Conservation (phyloP, 2,797 vertebrate genomes). For the Onychomys leucogaster region DNA sequence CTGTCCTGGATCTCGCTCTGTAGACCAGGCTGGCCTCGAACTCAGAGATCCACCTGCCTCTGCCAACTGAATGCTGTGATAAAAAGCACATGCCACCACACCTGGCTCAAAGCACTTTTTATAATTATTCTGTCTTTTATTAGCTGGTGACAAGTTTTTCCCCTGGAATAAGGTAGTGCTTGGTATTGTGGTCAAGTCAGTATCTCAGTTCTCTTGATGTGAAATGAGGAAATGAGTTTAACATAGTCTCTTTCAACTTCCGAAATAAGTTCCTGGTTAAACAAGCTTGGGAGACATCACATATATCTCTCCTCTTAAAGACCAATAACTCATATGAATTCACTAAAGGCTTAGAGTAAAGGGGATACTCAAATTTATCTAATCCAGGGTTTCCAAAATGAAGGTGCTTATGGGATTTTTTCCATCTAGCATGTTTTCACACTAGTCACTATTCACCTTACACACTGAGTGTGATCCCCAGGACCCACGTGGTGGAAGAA, state of each 20-base stretch:
- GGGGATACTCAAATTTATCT: background rate
- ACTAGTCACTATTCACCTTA: background rate
- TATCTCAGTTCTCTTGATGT: background rate
- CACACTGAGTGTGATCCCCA: too few relatives aligned
- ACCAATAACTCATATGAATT: slow-evolving; percentile 34
- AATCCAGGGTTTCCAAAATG: slow-evolving; percentile 28
- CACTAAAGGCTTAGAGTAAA: background rate
- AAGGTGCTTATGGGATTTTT: background rate
- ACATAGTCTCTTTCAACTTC: background rate
- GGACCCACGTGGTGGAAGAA: background rate
- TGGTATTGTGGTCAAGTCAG: background rate
- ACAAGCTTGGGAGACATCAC: background rate
- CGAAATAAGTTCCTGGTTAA: background rate
- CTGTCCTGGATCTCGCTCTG: background rate
- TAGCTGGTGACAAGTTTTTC: background rate
- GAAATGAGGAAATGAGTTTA: slow-evolving; percentile 13
- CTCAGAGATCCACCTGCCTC: background rate
- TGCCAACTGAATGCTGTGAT: background rate
- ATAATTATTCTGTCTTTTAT: background rate
- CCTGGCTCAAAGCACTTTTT: background rate
- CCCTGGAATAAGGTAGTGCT: background rate
- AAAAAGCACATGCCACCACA: background rate
- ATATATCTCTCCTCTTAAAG: background rate
- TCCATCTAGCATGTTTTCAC: background rate
- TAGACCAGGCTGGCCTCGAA: background rate